Conservation (phyloP, 2,888 invertebrate genomes). For the Xanthia icteritia region DNA sequence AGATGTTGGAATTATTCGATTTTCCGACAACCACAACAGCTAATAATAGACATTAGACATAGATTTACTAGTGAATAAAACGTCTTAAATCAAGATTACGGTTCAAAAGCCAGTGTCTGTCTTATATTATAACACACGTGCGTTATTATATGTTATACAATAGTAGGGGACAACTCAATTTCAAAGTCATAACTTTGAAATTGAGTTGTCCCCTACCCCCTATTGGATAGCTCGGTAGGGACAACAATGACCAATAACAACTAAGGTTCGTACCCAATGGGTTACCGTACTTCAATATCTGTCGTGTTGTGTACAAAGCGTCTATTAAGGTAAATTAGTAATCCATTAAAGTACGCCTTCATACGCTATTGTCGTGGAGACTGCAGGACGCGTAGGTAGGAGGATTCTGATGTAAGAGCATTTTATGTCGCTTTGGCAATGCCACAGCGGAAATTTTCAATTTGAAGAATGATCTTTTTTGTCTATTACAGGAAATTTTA, state of each 20-base stretch:
- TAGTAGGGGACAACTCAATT: neutral
- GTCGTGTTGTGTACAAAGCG: neutral
- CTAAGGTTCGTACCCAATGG: neutral
- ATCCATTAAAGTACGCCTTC: constrained; percentile 34
- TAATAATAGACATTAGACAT: neutral
- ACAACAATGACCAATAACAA: constrained; percentile 25
- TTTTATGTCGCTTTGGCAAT: neutral
- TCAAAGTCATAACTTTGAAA: too few relatives aligned
- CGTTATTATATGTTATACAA: too few relatives aligned
- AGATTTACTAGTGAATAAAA: neutral
- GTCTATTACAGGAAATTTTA: too few relatives aligned
- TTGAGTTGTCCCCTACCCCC: too few relatives aligned
- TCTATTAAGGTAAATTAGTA: constrained; percentile 29
- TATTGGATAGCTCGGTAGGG: neutral
- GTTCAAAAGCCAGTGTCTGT: neutral
- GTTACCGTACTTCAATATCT: neutral
- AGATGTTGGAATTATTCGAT: neutral
- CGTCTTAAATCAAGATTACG: neutral
- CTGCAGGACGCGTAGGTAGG: neutral
- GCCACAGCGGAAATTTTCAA: neutral
- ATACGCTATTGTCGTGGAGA: constrained; percentile 14
- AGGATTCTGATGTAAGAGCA: neutral
- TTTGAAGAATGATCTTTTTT: neutral
- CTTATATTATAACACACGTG: neutral
- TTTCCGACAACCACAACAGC: neutral